These are phyloP conservation scores for Anabas testudineus DNA, from an alignment of 2,797 vertebrate genomes.

Conservation along the genomic window DNA sequence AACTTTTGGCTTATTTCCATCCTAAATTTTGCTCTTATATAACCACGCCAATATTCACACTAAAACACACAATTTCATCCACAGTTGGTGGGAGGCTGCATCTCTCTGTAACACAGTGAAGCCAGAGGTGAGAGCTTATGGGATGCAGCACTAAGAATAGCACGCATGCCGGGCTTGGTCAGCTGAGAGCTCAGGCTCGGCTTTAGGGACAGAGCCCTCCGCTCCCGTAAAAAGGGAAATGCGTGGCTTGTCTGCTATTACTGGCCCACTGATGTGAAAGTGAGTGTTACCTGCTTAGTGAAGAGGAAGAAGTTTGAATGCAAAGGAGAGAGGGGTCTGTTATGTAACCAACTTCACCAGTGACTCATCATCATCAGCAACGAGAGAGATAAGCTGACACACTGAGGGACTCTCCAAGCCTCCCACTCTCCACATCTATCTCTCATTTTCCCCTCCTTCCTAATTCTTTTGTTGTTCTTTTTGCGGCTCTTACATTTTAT, in stretches of 20 bases:
- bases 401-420: slow-evolving; percentile 72
- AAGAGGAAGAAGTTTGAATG: slow-evolving; percentile 81
- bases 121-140: slow-evolving; percentile 64
- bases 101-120: slow-evolving; percentile 39
- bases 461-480: slow-evolving; percentile 54
- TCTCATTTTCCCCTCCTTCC: slow-evolving; percentile 56
- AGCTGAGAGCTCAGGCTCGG: slow-evolving; percentile 38
- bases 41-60: slow-evolving; percentile 59
- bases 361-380: slow-evolving; percentile 84
- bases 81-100: slow-evolving; percentile 60
- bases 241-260: slow-evolving; percentile 68
- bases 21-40: slow-evolving; percentile 50
- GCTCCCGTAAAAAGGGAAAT: slow-evolving; percentile 51
- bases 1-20: slow-evolving; percentile 43
- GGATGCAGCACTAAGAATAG: slow-evolving; percentile 60
- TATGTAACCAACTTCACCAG: slow-evolving; percentile 83
- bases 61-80: slow-evolving; percentile 54
- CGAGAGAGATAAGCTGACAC: slow-evolving; percentile 75
- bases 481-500: slow-evolving; percentile 32
- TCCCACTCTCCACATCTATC: slow-evolving; percentile 71
- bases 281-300: slow-evolving; percentile 80
- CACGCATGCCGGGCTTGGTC: slow-evolving; percentile 39
- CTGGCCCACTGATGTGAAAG: slow-evolving; percentile 70
- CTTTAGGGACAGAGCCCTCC: slow-evolving; percentile 45
- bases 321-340: slow-evolving; percentile 72